These are phyloP conservation scores for Piaya cayana DNA, from an alignment of 2,113 vertebrate species.

Conservation along the genomic window DNA sequence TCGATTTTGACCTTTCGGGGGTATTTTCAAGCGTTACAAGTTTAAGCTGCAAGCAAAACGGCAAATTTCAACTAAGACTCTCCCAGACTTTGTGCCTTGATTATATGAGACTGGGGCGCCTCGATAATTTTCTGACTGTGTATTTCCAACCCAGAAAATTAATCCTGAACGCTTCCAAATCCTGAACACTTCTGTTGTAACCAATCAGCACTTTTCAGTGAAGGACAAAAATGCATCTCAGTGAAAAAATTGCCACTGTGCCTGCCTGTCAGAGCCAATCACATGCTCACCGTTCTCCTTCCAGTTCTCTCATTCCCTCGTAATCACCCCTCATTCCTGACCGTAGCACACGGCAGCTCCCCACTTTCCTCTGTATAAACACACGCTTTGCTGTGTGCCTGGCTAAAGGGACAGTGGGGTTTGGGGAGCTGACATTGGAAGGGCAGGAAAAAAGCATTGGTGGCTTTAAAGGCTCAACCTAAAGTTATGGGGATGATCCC, in stretches of 20 bases:
- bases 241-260: constrained; percentile 3
- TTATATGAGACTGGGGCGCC: not conserved
- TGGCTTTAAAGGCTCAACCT: not conserved
- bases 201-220: constrained; percentile 34
- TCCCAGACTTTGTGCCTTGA: not conserved
- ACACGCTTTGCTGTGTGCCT: not conserved
- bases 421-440: not conserved
- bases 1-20: not conserved
- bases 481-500: not conserved
- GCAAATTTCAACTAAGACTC: not conserved
- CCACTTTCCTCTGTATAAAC: not conserved
- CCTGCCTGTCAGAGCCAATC: constrained; percentile 49
- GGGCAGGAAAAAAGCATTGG: not conserved
- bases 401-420: not conserved
- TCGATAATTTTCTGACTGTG: not conserved
- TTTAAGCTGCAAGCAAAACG: not conserved
- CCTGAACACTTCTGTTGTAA: constrained; percentile 6
- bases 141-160: constrained; percentile 27
- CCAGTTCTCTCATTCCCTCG: not conserved
- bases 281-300: constrained; percentile 22
- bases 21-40: not conserved
- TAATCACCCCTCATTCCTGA: not conserved
- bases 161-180: not conserved
- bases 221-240: not conserved
- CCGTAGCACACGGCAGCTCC: not conserved